Evolutionary conservation across 1,140 invertebrate genomes (phyloP), one percentile per base, ranked within the genome.

Genomic region (Laodelphax striatellus): DNA sequence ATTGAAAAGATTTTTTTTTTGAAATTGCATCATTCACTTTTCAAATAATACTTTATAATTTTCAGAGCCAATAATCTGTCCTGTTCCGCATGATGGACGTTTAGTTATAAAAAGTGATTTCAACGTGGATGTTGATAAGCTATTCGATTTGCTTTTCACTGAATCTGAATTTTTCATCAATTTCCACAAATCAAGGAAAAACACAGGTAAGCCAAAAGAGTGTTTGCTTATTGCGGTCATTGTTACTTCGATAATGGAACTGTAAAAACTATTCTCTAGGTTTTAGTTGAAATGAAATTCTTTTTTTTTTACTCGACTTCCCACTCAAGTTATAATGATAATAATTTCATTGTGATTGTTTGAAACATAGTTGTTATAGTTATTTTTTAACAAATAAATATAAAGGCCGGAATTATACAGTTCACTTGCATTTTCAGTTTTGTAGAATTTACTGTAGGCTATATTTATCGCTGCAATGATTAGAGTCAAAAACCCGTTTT

Each of bases 141-240:
- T 95, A 41, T 95, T 95, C 75, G 91, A 90, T n/a, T 79, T 92
- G 68, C 78, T 95, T 10, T 97, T 96, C 76, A 93, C 92, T 24
- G 92, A 88, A 77, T 94, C 90, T 5, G 87, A 92, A 74, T 94
- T 97, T 73, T 88, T 87, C 69, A 73, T 88, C 59, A 88, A 92
- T 69, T 88, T 94, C 72, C 83, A 91, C 68, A 84, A 82, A 44
- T 77, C 79, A 5, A 77, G 90, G 44, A 89, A 88, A 72, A 90
- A 88, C 24, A 86, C 85, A 55, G 89, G 92, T 84, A 73, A 75
- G 69, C 66, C 34, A 46, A 4, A 46, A 31, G 9, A n/a, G n/a
- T n/a, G n/a, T n/a, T n/a, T n/a, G n/a, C n/a, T n/a, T n/a, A n/a
- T n/a, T n/a, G n/a, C n/a, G n/a, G n/a, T n/a, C n/a, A n/a, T n/a